Conservation (phyloP, 2,888 invertebrate species). For the Scotopteryx bipunctaria region DNA sequence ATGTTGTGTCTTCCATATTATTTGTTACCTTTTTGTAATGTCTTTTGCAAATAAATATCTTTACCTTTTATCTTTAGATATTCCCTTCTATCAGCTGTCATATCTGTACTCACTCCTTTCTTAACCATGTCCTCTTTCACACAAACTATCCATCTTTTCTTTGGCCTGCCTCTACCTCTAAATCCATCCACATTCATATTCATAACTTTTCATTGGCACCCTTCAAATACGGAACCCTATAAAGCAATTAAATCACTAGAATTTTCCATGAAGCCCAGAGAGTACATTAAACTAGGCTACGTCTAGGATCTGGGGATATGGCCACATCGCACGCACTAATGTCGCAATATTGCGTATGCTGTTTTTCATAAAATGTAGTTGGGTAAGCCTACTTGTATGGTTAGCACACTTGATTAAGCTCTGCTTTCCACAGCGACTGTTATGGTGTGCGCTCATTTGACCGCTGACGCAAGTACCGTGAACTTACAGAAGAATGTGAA, state of each 20-base stretch:
- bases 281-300: conserved; percentile 8
- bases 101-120: too few species aligned
- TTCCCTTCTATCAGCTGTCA: too few species aligned
- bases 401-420: conserved; percentile 6
- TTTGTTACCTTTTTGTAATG: too few species aligned
- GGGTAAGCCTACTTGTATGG: conserved; percentile 16
- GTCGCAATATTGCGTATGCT: conserved; percentile 10
- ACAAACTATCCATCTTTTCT: too few species aligned
- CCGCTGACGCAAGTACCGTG: neutral
- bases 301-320: conserved; percentile 21
- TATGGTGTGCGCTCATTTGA: neutral
- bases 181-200: too few species aligned
- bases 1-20: too few species aligned
- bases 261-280: conserved; percentile 10
- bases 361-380: conserved; percentile 28
- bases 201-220: too few species aligned
- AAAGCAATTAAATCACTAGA: conserved; percentile 11
- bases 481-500: neutral
- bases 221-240: too few species aligned
- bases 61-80: too few species aligned
- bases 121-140: too few species aligned
- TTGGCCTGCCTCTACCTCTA: too few species aligned
- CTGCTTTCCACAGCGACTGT: neutral
- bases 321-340: conserved; percentile 18
- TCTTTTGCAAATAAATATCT: too few species aligned